Evolutionary conservation across 2,797 vertebrate species (phyloP), one percentile per base, ranked within the genome.

Genomic region (Chrosomus eos): DNA sequence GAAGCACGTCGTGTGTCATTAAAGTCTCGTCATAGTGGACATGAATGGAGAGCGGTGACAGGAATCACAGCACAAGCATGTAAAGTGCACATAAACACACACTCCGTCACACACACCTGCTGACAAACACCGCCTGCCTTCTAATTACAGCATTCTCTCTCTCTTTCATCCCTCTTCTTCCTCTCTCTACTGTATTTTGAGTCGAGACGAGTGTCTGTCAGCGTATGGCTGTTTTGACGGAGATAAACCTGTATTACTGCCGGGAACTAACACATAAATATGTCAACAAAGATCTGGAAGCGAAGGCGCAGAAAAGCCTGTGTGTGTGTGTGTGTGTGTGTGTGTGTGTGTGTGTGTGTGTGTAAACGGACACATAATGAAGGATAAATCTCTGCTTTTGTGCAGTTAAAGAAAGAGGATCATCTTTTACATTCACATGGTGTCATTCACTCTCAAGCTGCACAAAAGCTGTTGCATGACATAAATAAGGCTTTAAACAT

Each of bases 111-210:
- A 60, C 67, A 80, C 45, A 74, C 68, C 55, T 67, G 77, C 62
- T 76, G 45, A 68, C 31, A 85, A 66, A 67, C 81, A 45, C 33
- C 48, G 2, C 28, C 1, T 38, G 40, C 70, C 60, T 51, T 83
- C 53, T 78, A 73, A 85, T 85, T 80, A 80, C 38, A 73, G 73
- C 67, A 43, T 40, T 38, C 55, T 74, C 68, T 80, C 76, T 38
- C 19, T 58, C 18, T 36, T 7, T 73, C n/a, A n/a, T n/a, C n/a
- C n/a, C n/a, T n/a, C 67, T 73, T 80, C 55, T 43, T 43, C 40
- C 38, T 67, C 21, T 2, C 23, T 68, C 33, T 66, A 7, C 62
- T n/a, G 31, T 75, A 14, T 74, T 48, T 82, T 36, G 11, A 26
- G 70, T 2, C 70, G 58, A 73, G 71, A 14, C 13, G 16, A 21